A percentile compares a stretch with the other conserved stretches of the same genome.
Evolutionary conservation across 2,888 invertebrate genomes (phyloP).

Genomic region (Atethmia centrago): DNA sequence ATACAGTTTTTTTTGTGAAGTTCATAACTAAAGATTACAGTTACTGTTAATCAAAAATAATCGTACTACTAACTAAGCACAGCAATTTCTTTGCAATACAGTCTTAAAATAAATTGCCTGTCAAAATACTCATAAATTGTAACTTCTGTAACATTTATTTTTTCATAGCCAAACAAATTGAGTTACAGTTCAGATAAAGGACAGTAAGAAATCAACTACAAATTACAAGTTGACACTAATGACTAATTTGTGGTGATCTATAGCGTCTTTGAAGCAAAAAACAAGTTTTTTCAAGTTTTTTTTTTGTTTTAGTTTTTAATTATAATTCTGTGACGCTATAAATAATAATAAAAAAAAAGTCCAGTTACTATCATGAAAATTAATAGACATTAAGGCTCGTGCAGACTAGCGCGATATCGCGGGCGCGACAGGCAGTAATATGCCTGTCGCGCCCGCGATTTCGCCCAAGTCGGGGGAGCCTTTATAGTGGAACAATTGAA

Average conservation of each 20-base stretch:
- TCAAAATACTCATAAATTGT: conserved; percentile 32
- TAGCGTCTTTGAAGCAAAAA: conserved; percentile 51
- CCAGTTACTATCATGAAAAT: conserved; percentile 28
- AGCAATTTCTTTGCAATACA: background rate
- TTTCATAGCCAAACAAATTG: conserved; percentile 44
- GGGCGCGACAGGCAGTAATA: too few species aligned
- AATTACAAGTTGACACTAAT: conserved; percentile 62
- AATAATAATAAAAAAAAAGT: conserved; percentile 47
- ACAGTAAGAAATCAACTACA: conserved; percentile 53
- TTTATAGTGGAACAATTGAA: conserved; percentile 28
- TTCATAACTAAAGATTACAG: background rate
- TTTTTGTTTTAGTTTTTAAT: conserved; percentile 32
- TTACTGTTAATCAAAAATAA: background rate
- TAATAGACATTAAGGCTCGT: conserved; percentile 25
- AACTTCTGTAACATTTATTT: conserved; percentile 32
- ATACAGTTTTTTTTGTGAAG: background rate
- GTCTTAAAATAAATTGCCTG: conserved; percentile 6
- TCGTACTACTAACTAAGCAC: background rate
- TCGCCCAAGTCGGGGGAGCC: too few species aligned
- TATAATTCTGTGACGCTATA: conserved; percentile 30
- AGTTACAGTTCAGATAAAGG: conserved; percentile 28
- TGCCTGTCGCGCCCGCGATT: too few species aligned
- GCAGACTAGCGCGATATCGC: too few species aligned
- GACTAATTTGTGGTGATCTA: conserved; percentile 65
- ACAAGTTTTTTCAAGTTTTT: conserved; percentile 35